Percentiles rank a stretch among this genome's conserved stretches.
Evolutionary conservation across 1,140 invertebrate species (phyloP).

Genomic region (Drosophila bocqueti): DNA sequence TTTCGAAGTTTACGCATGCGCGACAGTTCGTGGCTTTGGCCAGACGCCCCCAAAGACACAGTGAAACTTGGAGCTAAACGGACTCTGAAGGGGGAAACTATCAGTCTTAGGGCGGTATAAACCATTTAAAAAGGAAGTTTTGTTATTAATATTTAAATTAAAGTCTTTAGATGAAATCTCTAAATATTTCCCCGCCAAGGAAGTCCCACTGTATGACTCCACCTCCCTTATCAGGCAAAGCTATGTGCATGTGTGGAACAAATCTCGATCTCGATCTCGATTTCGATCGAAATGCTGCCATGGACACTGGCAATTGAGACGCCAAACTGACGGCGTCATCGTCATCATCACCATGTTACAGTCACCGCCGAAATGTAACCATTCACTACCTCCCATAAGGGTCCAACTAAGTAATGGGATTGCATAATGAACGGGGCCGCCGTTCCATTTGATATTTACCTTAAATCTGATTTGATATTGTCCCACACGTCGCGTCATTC

Average conservation of each 20-base stretch:
- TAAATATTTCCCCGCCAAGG: not conserved
- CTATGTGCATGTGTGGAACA: constrained; percentile 34
- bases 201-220: constrained; percentile 3
- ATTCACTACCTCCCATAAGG: constrained; percentile 59
- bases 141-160: not conserved
- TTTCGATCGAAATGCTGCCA: constrained; percentile 32
- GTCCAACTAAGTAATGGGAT: constrained; percentile 62
- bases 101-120: fast-evolving
- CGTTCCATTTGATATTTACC: constrained; percentile 70
- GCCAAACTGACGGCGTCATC: constrained; percentile 69
- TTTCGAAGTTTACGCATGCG: constrained; percentile 66
- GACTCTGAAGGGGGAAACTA: not conserved
- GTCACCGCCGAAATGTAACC: constrained; percentile 47
- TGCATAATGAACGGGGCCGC: constrained; percentile 60
- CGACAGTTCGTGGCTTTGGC: constrained; percentile 44
- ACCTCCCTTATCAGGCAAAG: constrained; percentile 33
- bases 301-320: constrained; percentile 57
- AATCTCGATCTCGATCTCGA: constrained; percentile 30
- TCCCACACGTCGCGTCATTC: constrained; percentile 72
- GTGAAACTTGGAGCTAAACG: not conserved
- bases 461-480: constrained; percentile 78
- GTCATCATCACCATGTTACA: constrained; percentile 35
- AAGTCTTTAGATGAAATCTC: too few relatives aligned
- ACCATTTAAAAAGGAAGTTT: not conserved
- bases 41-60: constrained; percentile 31